phyloP scores from a whole-genome alignment of 2,888 invertebrate genomes.

The Phragmatobia fuliginosa region DNA sequence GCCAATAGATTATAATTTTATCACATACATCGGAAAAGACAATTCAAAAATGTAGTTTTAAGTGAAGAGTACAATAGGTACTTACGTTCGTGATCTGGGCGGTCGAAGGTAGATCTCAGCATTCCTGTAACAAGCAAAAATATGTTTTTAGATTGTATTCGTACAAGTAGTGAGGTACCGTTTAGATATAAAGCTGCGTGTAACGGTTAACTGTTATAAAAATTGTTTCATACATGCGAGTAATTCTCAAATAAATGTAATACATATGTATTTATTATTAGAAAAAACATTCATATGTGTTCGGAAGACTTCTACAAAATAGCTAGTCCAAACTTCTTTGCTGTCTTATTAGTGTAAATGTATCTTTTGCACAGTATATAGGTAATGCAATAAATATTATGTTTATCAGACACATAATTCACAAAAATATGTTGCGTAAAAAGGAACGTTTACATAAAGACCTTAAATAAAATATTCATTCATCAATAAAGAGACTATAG shows the following conservation, averaged over 20 bases:
- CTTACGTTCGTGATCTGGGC: slow-evolving; percentile 86
- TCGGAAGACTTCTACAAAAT: background rate
- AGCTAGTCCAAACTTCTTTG: background rate
- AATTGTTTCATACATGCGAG: no score
- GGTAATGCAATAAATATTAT: background rate
- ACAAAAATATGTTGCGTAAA: slow-evolving; percentile 22
- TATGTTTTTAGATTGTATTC: background rate
- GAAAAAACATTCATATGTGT: background rate
- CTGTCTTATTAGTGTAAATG: background rate
- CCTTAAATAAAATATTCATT: slow-evolving; percentile 50
- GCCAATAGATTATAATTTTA: no score
- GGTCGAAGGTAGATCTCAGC: slow-evolving; percentile 84
- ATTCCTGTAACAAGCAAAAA: slow-evolving; percentile 72
- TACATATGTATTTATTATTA: no score
- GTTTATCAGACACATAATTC: background rate
- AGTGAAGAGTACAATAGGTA: slow-evolving; percentile 35
- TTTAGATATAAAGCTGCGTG: no score
- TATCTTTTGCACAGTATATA: background rate
- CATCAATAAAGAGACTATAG: slow-evolving; percentile 50
- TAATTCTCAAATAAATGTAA: no score
- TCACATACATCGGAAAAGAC: background rate
- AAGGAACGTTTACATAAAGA: slow-evolving; percentile 27
- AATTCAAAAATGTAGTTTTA: background rate
- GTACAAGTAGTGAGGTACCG: no score
- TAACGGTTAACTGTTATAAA: no score